Evolutionary conservation across 2,888 invertebrate species (phyloP).

Genomic region (Nemotelus pantherinus): DNA sequence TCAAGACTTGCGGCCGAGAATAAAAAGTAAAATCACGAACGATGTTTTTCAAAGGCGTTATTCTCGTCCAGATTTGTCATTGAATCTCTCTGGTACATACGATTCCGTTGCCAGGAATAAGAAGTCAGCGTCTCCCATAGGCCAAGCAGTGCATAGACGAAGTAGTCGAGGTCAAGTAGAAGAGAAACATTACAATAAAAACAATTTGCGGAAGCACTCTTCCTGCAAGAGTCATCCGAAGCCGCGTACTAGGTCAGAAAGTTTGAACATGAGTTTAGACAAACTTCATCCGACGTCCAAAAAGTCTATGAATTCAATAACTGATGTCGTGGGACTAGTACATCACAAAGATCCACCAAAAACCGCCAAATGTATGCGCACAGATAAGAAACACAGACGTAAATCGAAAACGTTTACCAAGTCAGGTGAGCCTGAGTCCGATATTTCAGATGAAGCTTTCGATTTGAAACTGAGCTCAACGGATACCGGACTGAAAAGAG

Average conservation of each 20-base stretch:
- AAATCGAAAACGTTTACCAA: neutral
- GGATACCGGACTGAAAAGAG: too few species aligned
- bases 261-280: too few species aligned
- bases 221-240: too few species aligned
- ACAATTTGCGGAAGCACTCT: too few species aligned
- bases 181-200: too few species aligned
- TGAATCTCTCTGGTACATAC: slow-evolving; percentile 56
- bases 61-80: slow-evolving; percentile 56
- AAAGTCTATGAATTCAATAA: neutral
- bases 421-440: slow-evolving; percentile 28
- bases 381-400: slow-evolving; percentile 28
- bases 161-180: too few species aligned
- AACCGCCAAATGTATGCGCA: slow-evolving; percentile 41
- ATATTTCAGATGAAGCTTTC: slow-evolving; percentile 48
- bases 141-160: too few species aligned
- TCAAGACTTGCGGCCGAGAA: slow-evolving; percentile 28
- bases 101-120: slow-evolving; percentile 48
- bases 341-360: slow-evolving; percentile 37
- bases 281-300: too few species aligned
- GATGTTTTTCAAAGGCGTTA: too few species aligned
- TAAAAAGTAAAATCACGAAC: slow-evolving; percentile 57
- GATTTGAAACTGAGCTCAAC: neutral
- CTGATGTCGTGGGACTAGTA: slow-evolving; percentile 16
- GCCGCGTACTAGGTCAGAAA: too few species aligned
- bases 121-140: too few species aligned